These are phyloP conservation scores for Bombus pyrosoma DNA, from an alignment of 1,140 invertebrate species.

Conservation along the genomic window DNA sequence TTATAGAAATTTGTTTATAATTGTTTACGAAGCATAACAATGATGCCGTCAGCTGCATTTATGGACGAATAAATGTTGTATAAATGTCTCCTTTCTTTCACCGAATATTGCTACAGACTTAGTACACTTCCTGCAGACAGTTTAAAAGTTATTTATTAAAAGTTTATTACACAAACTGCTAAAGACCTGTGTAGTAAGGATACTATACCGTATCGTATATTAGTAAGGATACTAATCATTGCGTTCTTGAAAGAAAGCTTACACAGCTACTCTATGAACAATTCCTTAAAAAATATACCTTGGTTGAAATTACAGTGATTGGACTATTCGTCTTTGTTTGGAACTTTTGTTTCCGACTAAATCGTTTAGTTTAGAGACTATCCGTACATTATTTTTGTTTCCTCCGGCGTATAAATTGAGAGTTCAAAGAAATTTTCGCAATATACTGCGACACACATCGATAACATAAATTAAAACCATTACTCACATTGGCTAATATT, in stretches of 20 bases:
- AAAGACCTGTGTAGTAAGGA: too few relatives aligned
- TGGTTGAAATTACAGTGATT: background rate
- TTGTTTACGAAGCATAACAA: background rate
- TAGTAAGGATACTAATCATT: background rate
- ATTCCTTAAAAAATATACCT: background rate
- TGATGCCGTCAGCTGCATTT: background rate
- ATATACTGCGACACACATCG: background rate
- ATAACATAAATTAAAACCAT: background rate
- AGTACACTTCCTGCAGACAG: background rate
- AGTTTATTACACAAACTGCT: background rate
- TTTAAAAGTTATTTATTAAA: background rate
- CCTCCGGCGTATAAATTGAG: background rate
- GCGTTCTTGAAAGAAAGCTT: background rate
- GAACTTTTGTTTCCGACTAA: background rate
- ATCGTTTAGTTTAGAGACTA: background rate
- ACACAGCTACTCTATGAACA: background rate
- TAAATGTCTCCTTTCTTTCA: background rate
- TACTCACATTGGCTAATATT: background rate
- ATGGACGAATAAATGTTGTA: background rate
- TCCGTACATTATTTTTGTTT: background rate
- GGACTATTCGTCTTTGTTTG: background rate
- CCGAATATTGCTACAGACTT: background rate
- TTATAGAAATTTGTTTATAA: background rate
- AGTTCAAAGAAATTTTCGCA: background rate
- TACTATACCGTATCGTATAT: too few relatives aligned